Percentiles rank a stretch among this genome's conserved stretches.
Evolutionary conservation across 2,888 invertebrate species (phyloP).

Genomic region (Geophilus truncorum): DNA sequence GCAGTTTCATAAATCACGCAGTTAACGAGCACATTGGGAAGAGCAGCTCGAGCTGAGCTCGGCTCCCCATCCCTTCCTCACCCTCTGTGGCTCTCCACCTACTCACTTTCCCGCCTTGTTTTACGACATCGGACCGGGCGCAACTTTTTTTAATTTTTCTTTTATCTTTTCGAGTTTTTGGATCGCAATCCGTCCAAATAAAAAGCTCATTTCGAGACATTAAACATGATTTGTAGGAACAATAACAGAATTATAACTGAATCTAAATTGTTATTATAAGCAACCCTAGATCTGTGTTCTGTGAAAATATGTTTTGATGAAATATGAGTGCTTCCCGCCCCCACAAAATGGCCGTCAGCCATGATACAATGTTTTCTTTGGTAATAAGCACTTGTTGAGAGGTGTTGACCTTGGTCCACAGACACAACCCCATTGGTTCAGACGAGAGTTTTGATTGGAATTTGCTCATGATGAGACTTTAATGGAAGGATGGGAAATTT

Average conservation of each 20-base stretch:
- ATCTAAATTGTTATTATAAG: neutral
- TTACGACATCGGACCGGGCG: neutral
- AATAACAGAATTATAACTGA: neutral
- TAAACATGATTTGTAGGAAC: neutral
- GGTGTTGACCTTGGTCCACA: slow-evolving; percentile 3
- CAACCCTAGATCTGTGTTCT: neutral
- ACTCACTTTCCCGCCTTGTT: slow-evolving; percentile 10
- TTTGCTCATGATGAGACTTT: slow-evolving; percentile 5
- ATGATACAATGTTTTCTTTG: slow-evolving; percentile 10
- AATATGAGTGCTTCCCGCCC: neutral
- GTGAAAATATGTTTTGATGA: neutral
- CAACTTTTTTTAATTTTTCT: neutral
- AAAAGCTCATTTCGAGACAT: neutral
- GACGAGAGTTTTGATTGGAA: neutral
- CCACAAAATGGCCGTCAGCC: neutral
- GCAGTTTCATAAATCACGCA: slow-evolving; percentile 10
- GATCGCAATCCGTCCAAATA: too few relatives aligned
- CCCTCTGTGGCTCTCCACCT: neutral
- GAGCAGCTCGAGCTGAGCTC: neutral
- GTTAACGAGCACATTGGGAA: slow-evolving; percentile 10
- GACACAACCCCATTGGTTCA: neutral
- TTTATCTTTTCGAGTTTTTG: neutral
- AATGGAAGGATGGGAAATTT: neutral
- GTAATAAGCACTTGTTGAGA: slow-evolving; percentile 4
- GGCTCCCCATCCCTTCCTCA: neutral